Conservation (phyloP, 2,888 invertebrate genomes). For the Sminthurinus aureus region DNA sequence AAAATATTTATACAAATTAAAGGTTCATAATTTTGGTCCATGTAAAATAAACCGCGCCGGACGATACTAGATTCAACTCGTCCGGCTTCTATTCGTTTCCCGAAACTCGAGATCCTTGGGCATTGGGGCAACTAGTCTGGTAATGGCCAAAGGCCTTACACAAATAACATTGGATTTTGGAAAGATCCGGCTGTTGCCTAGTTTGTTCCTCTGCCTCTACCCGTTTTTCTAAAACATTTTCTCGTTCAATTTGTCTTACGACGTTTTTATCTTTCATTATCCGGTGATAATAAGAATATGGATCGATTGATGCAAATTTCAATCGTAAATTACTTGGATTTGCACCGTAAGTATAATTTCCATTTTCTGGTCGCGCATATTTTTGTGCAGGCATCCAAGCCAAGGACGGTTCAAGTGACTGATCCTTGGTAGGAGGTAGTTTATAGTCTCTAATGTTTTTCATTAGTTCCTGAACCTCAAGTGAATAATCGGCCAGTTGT, state of each 20-base stretch:
- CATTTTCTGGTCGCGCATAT: not conserved
- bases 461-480: not conserved
- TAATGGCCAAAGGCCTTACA: not conserved
- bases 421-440: no score
- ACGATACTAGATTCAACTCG: not conserved
- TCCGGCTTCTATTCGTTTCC: not conserved
- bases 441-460: not conserved
- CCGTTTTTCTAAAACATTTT: not conserved
- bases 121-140: not conserved
- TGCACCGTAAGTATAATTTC: not conserved
- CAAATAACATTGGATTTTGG: not conserved
- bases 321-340: not conserved
- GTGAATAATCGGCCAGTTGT: not conserved
- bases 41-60: not conserved
- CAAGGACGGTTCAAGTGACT: no score
- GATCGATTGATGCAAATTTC: not conserved
- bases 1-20: not conserved
- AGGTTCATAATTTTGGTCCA: not conserved
- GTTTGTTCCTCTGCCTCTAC: not conserved
- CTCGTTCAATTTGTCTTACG: not conserved
- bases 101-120: not conserved
- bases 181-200: not conserved
- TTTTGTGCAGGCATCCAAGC: not conserved
- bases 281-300: not conserved
- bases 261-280: not conserved